These are phyloP conservation scores for Abramis brama DNA, from an alignment of 2,113 vertebrate species.

Conservation along the genomic window DNA sequence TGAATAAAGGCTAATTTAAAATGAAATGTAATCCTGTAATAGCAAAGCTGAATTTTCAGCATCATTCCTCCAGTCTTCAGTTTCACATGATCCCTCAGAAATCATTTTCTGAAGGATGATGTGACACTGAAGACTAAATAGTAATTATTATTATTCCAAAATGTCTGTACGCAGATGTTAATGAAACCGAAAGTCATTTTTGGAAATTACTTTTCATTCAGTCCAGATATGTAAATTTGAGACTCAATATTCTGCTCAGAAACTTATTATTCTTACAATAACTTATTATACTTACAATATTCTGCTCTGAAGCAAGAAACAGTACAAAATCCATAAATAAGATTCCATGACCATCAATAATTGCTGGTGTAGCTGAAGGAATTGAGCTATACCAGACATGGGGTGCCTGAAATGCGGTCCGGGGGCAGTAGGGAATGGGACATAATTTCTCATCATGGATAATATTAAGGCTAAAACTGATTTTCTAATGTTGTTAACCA, in stretches of 20 bases:
- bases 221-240: background rate
- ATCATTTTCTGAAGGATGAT: too few relatives aligned
- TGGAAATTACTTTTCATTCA: background rate
- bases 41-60: too few relatives aligned
- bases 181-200: background rate
- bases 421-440: background rate
- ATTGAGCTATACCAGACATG: background rate
- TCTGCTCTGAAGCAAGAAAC: background rate
- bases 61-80: too few relatives aligned
- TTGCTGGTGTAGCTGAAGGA: background rate
- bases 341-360: constrained; percentile 1
- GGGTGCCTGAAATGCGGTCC: background rate
- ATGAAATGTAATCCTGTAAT: too few relatives aligned
- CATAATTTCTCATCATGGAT: background rate
- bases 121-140: too few relatives aligned
- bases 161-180: background rate
- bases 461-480: background rate
- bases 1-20: too few relatives aligned
- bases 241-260: background rate
- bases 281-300: too few relatives aligned
- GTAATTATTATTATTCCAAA: too few relatives aligned
- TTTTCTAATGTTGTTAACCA: background rate
- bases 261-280: too few relatives aligned
- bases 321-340: background rate
- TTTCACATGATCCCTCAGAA: too few relatives aligned